Percentiles rank a stretch among this genome's conserved stretches.
phyloP scores from a whole-genome alignment of 2,797 vertebrate species.

The Lithobates sylvaticus region DNA sequence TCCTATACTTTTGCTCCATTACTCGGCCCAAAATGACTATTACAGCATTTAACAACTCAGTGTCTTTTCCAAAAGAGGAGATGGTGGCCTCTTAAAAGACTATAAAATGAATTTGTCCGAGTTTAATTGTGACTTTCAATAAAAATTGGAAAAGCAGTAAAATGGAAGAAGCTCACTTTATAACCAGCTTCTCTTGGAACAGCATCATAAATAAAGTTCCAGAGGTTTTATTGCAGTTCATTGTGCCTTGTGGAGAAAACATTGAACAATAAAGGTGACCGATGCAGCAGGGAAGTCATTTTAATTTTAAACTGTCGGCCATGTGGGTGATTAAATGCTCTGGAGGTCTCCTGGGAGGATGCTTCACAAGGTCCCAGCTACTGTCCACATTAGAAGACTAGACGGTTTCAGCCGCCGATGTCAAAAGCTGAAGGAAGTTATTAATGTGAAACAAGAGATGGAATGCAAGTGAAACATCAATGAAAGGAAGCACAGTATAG shows the following conservation, averaged over 20 bases:
- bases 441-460: conserved; percentile 4
- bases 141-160: conserved; percentile 73
- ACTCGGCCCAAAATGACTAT: conserved; percentile 47
- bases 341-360: not conserved
- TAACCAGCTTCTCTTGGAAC: conserved; percentile 65
- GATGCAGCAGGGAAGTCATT: conserved; percentile 39
- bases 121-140: conserved; percentile 68
- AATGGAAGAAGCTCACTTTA: conserved; percentile 65
- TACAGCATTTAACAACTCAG: conserved; percentile 56
- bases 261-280: conserved; percentile 62
- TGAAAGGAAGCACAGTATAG: not conserved
- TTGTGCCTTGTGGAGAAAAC: conserved; percentile 64
- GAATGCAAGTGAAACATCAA: not conserved
- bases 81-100: conserved; percentile 53
- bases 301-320: conserved; percentile 26
- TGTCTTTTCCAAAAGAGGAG: conserved; percentile 49
- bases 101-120: conserved; percentile 64
- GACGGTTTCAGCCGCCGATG: conserved; percentile 14
- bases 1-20: conserved; percentile 48
- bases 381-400: conserved; percentile 46
- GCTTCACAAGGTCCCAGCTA: conserved; percentile 7
- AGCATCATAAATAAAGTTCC: conserved; percentile 68
- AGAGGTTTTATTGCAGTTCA: conserved; percentile 62
- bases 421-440: conserved; percentile 34
- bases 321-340: not conserved